Evolutionary conservation across 2,888 invertebrate species (phyloP), one percentile per base, ranked within the genome.

Genomic region (Drosophila sordidula): DNA sequence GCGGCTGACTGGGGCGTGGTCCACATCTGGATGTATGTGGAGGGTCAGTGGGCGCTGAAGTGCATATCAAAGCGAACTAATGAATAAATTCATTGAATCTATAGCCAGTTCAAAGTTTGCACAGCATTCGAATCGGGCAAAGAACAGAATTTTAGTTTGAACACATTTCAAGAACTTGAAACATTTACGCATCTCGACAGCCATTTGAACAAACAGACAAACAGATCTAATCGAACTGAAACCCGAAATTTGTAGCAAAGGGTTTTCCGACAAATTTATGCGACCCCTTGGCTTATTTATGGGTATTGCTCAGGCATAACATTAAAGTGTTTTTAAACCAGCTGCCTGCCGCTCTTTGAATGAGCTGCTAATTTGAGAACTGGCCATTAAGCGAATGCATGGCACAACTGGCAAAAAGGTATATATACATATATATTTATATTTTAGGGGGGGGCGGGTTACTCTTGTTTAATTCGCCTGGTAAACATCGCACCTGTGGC

Each of bases 11-110:
- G 50, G 62, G 39, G 59, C 41, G 52, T 50, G 59, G 62, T 36
- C 12, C 18, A 14, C 12, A 6, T 29, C 11, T 12, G 16, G 14
- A 14, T 26, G 50, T 26, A 12, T 39, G 39, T 26, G 29, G 18
- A 18, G 8, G 38, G 62, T 29, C 34, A 45, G 55, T 47, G 55
- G 59, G 47, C 46, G 66, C 49, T 54, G 46, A 66, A 76, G 75
- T 83, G 82, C 82, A 83, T 83, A 83, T 83, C 82, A 83, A 83
- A 83, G 82, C 74, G 69, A 88, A 88, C 86, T 88, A 83, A 83
- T 83, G 82, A 83, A 83, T 83, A 83, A 86, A 83, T 88, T 83
- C 82, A 83, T 79, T 88, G 88, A 83, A 79, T 88, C 75, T 59
- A 57, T 79, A 68, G 77, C 69, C 65, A 66, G 79, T 56, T 69